These are phyloP conservation scores for Microcebus jonahi DNA, from an alignment of 2,113 vertebrate genomes.

Conservation along the genomic window DNA sequence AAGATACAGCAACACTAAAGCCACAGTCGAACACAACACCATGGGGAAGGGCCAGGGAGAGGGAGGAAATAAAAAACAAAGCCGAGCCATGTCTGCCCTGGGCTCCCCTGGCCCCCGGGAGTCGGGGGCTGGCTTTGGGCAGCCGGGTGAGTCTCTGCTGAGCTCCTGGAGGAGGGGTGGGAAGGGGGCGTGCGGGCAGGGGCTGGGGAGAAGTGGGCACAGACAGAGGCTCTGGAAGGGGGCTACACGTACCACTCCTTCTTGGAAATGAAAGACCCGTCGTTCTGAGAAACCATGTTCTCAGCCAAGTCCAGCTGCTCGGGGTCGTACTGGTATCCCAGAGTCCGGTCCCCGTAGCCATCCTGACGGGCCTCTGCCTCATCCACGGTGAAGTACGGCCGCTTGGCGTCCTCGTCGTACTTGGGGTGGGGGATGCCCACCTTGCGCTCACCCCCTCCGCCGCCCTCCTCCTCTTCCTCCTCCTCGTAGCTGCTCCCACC, in stretches of 20 bases:
- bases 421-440: constrained; percentile 86
- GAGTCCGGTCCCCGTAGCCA: constrained; percentile 95
- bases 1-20: constrained; percentile 84
- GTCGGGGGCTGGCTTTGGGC: constrained; percentile 58
- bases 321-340: constrained; percentile 96
- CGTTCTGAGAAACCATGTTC: constrained; percentile 99
- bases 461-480: constrained; percentile 83
- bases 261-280: constrained; percentile 99
- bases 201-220: constrained; percentile 69
- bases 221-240: constrained; percentile 55
- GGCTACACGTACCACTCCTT: constrained; percentile 99
- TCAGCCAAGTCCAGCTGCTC: constrained; percentile 94
- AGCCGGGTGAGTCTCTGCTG: constrained; percentile 62
- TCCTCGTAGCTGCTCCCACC: constrained; percentile 89
- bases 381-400: constrained; percentile 98
- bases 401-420: constrained; percentile 95
- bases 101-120: constrained; percentile 7
- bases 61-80: constrained; percentile 66
- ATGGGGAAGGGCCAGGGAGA: constrained; percentile 53
- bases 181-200: constrained; percentile 60
- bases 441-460: constrained; percentile 89
- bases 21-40: constrained; percentile 86
- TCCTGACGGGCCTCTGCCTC: constrained; percentile 93
- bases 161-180: constrained; percentile 53
- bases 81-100: constrained; percentile 52